These are phyloP conservation scores for Germaria angustata DNA, from an alignment of 2,888 invertebrate genomes.

Conservation along the genomic window DNA sequence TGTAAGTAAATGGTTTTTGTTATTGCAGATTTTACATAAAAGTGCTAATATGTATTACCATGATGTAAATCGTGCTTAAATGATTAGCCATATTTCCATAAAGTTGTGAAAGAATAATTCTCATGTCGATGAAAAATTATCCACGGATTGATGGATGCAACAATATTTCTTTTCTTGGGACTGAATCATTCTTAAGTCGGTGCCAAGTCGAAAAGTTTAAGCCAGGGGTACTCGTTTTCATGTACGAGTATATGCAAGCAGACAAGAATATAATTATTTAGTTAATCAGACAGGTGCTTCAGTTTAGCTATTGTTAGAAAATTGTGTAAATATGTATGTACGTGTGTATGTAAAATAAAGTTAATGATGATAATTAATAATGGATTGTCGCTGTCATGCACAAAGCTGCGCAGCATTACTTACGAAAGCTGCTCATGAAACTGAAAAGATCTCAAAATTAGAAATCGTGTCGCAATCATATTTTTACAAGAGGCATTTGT, in stretches of 20 bases:
- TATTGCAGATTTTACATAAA: constrained; percentile 23
- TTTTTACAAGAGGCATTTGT: too few species aligned
- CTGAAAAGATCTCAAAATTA: too few species aligned
- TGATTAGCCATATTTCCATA: constrained; percentile 52
- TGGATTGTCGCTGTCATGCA: too few species aligned
- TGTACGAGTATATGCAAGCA: too few species aligned
- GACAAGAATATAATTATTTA: background rate
- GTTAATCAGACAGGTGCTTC: background rate
- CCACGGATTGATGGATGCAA: background rate
- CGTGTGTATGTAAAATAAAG: too few species aligned
- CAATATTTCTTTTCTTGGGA: background rate
- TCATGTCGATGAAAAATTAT: constrained; percentile 5
- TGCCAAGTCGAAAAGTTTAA: background rate
- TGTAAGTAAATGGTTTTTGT: constrained; percentile 9
- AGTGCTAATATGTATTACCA: constrained; percentile 19
- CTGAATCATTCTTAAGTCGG: background rate
- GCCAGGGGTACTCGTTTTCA: too few species aligned
- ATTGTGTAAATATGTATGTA: too few species aligned
- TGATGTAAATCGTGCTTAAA: constrained; percentile 51
- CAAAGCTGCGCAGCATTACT: too few species aligned
- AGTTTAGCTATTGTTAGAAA: too few species aligned
- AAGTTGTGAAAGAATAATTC: constrained; percentile 33
- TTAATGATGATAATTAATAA: too few species aligned
- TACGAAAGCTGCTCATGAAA: too few species aligned
- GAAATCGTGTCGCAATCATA: too few species aligned